Evolutionary conservation across 2,888 invertebrate genomes (phyloP).

Genomic region (Griposia aprilina): DNA sequence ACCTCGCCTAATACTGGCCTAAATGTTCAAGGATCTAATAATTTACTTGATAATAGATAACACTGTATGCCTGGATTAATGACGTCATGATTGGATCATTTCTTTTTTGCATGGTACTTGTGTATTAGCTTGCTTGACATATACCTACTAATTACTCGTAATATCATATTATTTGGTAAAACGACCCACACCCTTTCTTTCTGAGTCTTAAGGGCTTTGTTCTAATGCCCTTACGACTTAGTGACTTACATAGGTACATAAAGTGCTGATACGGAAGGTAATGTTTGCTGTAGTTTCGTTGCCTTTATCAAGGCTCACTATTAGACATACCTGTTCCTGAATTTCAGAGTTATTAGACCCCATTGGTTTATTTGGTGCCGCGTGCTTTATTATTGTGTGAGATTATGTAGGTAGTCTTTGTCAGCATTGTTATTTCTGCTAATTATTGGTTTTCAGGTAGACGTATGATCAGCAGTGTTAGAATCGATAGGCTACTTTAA

Average conservation of each 20-base stretch:
- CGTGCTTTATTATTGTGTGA: not conserved
- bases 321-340: too few relatives aligned
- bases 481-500: not conserved
- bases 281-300: too few relatives aligned
- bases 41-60: constrained; percentile 60
- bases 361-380: too few relatives aligned
- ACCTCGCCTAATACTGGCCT: constrained; percentile 55
- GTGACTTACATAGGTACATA: too few relatives aligned
- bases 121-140: not conserved
- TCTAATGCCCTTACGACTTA: too few relatives aligned
- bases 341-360: too few relatives aligned
- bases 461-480: fast-evolving
- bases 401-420: not conserved
- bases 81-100: constrained; percentile 50
- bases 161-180: not conserved
- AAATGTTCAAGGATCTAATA: constrained; percentile 61
- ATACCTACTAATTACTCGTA: not conserved
- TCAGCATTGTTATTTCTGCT: not conserved
- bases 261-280: too few relatives aligned
- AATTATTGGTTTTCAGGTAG: not conserved
- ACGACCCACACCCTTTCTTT: too few relatives aligned
- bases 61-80: constrained; percentile 41
- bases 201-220: too few relatives aligned
- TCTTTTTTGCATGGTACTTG: not conserved
- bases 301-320: too few relatives aligned